Conservation (phyloP, 1,140 invertebrate species). For the Riptortus pedestris region DNA sequence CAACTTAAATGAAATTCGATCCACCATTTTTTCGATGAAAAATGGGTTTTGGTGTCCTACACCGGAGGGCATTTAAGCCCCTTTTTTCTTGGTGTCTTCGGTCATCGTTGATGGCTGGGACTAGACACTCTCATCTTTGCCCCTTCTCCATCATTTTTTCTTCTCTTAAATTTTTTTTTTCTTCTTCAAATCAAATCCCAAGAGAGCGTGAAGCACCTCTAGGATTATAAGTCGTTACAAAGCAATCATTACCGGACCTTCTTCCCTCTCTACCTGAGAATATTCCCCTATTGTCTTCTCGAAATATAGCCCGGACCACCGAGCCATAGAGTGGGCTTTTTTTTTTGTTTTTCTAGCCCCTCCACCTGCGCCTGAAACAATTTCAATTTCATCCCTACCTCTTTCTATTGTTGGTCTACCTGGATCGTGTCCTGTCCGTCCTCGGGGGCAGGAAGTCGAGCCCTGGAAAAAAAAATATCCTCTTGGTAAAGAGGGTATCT, state of each 20-base stretch:
- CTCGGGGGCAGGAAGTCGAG: background rate
- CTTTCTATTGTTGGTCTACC: background rate
- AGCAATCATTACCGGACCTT: slow-evolving; percentile 6
- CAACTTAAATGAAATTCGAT: background rate
- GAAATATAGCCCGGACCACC: background rate
- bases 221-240: slow-evolving; percentile 16
- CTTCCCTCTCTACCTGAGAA: slow-evolving; percentile 9
- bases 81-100: background rate
- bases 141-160: background rate
- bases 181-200: background rate
- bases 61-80: background rate
- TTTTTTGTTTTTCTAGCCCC: background rate
- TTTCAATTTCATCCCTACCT: background rate
- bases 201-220: background rate
- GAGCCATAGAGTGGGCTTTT: background rate
- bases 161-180: background rate
- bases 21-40: background rate
- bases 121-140: background rate
- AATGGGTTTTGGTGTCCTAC: background rate
- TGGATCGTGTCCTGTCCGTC: background rate
- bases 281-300: slow-evolving; percentile 12
- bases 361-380: background rate
- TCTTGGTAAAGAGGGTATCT: background rate
- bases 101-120: background rate
- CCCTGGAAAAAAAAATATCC: background rate